These are phyloP conservation scores for Clarias gariepinus DNA, from an alignment of 2,113 vertebrate species.

Conservation along the genomic window DNA sequence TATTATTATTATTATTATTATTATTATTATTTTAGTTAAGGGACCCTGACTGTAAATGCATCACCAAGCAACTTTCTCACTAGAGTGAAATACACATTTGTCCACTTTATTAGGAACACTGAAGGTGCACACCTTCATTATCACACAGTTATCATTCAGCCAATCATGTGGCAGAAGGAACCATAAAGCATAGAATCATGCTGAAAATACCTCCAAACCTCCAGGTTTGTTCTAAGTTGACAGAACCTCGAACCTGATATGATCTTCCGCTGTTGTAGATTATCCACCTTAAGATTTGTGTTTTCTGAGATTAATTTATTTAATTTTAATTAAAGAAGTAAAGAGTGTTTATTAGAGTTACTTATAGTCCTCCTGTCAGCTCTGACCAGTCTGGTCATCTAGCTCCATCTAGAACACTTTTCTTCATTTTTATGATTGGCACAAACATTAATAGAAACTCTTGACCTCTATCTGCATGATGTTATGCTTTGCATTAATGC, in stretches of 20 bases:
- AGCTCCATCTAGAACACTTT: too few relatives aligned
- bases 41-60: neutral
- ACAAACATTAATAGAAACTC: neutral
- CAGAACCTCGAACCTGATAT: neutral
- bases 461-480: neutral
- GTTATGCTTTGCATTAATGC: neutral
- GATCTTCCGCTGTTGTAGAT: neutral
- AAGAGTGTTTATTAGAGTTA: neutral
- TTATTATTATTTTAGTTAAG: neutral
- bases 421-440: too few relatives aligned
- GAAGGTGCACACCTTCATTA: neutral
- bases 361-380: neutral
- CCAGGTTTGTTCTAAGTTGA: neutral
- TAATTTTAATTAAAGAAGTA: neutral
- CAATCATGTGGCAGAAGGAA: neutral
- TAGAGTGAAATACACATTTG: neutral
- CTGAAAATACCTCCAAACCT: neutral
- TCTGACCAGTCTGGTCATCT: neutral
- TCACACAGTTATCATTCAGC: neutral
- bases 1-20: neutral
- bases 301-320: neutral
- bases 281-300: neutral
- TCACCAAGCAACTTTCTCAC: neutral
- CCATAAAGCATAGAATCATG: neutral
- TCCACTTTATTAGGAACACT: neutral